Evolutionary conservation across 2,113 vertebrate genomes (phyloP).

Genomic region (Peucedramus taeniatus): DNA sequence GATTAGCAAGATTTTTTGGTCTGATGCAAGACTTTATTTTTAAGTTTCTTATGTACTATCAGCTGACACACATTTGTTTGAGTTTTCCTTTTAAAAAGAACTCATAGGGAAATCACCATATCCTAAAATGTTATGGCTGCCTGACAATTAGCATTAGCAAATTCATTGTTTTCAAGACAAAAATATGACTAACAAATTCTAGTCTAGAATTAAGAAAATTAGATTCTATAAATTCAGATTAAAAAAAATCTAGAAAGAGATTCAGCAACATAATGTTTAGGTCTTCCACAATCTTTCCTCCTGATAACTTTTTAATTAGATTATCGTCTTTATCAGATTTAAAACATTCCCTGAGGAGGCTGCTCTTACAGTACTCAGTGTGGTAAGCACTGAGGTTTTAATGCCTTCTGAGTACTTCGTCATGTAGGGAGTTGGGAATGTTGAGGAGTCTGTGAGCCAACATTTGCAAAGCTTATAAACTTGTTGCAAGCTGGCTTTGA

Average conservation of each 20-base stretch:
- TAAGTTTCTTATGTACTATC: neutral
- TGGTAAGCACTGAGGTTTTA: neutral
- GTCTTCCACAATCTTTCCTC: neutral
- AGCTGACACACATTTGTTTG: neutral
- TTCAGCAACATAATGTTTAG: neutral
- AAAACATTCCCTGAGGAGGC: neutral
- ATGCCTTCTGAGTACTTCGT: neutral
- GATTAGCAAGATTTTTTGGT: neutral
- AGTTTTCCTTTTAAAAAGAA: neutral
- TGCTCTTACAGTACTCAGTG: neutral
- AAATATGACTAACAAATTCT: neutral
- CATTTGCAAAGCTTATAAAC: neutral
- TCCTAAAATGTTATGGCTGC: neutral
- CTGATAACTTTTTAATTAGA: neutral
- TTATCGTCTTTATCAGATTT: neutral
- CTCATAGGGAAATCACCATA: neutral
- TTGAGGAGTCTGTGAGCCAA: neutral
- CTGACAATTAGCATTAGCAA: neutral
- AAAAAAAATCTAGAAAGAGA: neutral
- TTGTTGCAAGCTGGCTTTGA: neutral
- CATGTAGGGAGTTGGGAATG: neutral
- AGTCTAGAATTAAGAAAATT: neutral
- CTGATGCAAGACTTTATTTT: neutral
- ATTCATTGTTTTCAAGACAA: neutral
- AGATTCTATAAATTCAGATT: neutral